Conservation (phyloP, 2,113 vertebrate species). For the Xyrauchen texanus region DNA sequence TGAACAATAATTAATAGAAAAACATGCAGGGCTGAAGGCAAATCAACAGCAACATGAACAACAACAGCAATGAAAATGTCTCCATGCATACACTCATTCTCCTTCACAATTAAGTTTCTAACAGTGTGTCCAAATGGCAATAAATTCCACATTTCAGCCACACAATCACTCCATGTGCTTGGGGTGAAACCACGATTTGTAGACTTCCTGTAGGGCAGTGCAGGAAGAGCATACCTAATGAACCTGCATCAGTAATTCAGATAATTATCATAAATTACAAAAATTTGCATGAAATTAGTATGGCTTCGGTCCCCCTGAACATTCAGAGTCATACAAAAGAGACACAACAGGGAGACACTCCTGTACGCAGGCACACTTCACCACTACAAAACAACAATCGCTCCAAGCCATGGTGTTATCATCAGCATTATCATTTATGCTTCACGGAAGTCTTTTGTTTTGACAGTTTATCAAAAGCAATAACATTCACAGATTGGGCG, state of each 20-base stretch:
- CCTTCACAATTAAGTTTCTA: neutral
- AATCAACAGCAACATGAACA: neutral
- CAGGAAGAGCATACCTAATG: slow-evolving; percentile 38
- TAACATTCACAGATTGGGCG: slow-evolving; percentile 26
- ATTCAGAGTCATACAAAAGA: slow-evolving; percentile 1
- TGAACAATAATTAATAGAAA: slow-evolving; percentile 22
- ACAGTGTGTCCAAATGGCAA: neutral
- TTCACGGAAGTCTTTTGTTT: slow-evolving; percentile 23
- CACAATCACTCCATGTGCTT: slow-evolving; percentile 10
- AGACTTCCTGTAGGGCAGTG: slow-evolving; percentile 37
- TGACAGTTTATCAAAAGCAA: slow-evolving; percentile 36
- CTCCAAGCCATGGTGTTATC: slow-evolving; percentile 22
- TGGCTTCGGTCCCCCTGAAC: slow-evolving; percentile 26
- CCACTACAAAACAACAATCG: slow-evolving; percentile 12
- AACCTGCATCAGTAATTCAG: slow-evolving; percentile 38
- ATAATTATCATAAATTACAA: slow-evolving; percentile 47
- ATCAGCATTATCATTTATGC: slow-evolving; percentile 12
- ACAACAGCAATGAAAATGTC: neutral
- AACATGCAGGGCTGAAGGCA: slow-evolving; percentile 11
- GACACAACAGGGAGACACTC: slow-evolving; percentile 13
- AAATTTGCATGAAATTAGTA: slow-evolving; percentile 49
- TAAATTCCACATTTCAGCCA: slow-evolving; percentile 28
- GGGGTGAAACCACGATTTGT: slow-evolving; percentile 28
- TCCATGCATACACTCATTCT: neutral
- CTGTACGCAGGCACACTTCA: neutral